Evolutionary conservation across 2,797 vertebrate species (phyloP), one percentile per base, ranked within the genome.

Genomic region (Pelodytes ibericus): DNA sequence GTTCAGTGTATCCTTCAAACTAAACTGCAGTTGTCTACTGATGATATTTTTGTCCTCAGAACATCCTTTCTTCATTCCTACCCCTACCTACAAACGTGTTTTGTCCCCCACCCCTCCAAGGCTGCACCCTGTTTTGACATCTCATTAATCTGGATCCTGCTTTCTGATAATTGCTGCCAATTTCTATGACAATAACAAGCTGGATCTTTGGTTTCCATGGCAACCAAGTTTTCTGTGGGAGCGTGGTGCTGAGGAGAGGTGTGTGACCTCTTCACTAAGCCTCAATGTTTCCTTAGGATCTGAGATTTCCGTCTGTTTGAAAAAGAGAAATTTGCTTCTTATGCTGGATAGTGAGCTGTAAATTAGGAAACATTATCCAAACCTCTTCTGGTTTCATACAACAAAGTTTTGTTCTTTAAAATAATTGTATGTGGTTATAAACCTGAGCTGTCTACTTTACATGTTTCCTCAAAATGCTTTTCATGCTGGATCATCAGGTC

Each of bases 161-260:
- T 59, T 77, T 66, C 69, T 77, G 47, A 77, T 66, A 71, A 77
- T 71, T 67, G 61, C 69, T 67, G 61, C 56, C 9, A 26, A 71
- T 77, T 71, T 65, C 75, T 71, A 65, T 71, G 57, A 70, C 47
- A 77, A 60, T 71, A 59, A 72, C 53, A 49, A 72, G 61, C 29
- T 29, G 29, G 69, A 60, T 49, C 27, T 51, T 36, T 68, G 49
- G 75, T 77, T 77, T 72, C 75, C 69, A 10, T 72, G 61, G 75
- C 53, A 65, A 77, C 75, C 53, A 66, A 77, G 75, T 77, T 77
- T 77, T 72, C 69, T 59, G 47, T 59, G 60, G 39, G 61, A 72
- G 47, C 24, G 53, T 44, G 53, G 75, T 72, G 62, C 22, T 1
- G 53, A 51, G 68, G 44, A 77, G 69, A 60, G 61, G 69, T 77